Evolutionary conservation across 35 echinoderm and acorn worm genomes (phyloP).

Genomic region (Patiria miniata): DNA sequence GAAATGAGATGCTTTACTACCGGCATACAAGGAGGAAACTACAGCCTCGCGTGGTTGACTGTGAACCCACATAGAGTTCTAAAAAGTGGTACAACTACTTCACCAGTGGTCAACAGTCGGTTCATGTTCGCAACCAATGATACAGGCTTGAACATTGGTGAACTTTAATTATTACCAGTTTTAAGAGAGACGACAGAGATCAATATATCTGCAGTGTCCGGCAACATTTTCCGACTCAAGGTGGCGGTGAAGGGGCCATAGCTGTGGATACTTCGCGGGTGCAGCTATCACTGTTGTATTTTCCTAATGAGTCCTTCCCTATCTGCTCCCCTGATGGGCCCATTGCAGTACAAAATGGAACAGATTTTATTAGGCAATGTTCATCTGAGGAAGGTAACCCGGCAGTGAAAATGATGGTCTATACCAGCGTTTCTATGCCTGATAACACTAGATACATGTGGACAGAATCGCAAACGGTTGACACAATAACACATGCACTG

Average conservation of each 20-base stretch:
- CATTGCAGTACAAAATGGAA: neutral
- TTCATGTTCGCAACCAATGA: neutral
- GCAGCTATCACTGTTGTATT: neutral
- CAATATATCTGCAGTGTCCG: neutral
- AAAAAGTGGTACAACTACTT: neutral
- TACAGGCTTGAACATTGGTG: neutral
- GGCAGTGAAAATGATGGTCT: neutral
- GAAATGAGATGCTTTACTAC: neutral
- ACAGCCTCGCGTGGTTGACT: neutral
- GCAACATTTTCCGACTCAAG: too few species aligned
- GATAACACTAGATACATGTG: neutral
- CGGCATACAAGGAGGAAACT: neutral
- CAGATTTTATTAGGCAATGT: neutral
- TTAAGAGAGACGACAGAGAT: neutral
- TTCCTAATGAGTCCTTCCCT: neutral
- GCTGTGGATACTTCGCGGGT: neutral
- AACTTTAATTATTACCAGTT: neutral
- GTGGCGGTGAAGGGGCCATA: too few species aligned
- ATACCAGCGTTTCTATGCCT: neutral
- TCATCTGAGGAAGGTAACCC: neutral
- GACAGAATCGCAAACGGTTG: neutral
- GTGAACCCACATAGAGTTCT: neutral
- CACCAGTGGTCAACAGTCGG: neutral
- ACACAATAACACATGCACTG: neutral
- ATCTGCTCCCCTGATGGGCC: neutral